Evolutionary conservation across 2,797 vertebrate genomes (phyloP).

Genomic region (Rhinoraja longicauda): DNA sequence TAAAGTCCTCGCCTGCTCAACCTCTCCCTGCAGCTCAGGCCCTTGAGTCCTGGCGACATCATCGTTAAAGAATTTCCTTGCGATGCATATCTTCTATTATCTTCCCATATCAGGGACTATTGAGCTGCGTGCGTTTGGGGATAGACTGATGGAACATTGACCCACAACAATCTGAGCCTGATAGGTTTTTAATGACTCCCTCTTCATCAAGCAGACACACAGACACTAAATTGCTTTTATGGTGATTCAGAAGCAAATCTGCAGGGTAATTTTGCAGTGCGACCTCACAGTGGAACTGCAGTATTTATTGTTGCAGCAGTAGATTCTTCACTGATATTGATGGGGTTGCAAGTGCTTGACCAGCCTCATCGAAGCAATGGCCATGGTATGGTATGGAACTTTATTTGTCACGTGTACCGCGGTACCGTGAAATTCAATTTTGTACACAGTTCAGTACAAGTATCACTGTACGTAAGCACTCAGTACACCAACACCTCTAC

Average conservation of each 20-base stretch:
- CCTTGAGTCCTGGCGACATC: too few relatives aligned
- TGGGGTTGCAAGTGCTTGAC: too few relatives aligned
- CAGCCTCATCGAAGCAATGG: too few relatives aligned
- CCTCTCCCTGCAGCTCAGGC: too few relatives aligned
- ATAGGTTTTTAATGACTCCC: conserved; percentile 7
- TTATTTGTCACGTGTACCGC: too few relatives aligned
- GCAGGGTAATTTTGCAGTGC: not conserved
- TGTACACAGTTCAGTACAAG: too few relatives aligned
- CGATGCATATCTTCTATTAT: not conserved
- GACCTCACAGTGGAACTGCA: not conserved
- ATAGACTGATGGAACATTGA: not conserved
- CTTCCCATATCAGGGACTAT: conserved; percentile 12
- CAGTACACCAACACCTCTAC: too few relatives aligned
- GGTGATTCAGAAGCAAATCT: conserved; percentile 8
- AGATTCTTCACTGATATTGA: not conserved
- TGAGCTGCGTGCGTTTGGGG: not conserved
- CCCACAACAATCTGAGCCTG: conserved; percentile 11
- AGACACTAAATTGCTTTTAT: conserved; percentile 14
- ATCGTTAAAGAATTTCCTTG: not conserved
- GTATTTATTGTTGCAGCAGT: not conserved
- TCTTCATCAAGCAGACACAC: conserved; percentile 1
- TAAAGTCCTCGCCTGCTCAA: too few relatives aligned
- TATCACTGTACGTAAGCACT: too few relatives aligned
- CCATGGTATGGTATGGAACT: too few relatives aligned
- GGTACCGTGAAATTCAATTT: too few relatives aligned